Evolutionary conservation across 2,113 vertebrate species (phyloP).

Genomic region (Progne subis): DNA sequence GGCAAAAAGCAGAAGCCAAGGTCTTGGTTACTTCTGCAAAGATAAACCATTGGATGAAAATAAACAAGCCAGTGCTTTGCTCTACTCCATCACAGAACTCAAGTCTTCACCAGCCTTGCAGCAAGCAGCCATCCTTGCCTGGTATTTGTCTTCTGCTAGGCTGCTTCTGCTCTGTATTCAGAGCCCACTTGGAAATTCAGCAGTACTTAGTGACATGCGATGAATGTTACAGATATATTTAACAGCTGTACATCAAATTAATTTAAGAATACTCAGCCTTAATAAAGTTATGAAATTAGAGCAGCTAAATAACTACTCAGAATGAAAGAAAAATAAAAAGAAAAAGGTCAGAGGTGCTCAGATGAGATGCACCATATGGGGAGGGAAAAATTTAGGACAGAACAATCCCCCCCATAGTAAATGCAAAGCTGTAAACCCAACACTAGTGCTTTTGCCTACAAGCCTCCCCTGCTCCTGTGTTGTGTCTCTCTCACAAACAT

Average conservation of each 20-base stretch:
- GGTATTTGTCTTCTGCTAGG: not conserved
- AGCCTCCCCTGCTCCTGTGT: not conserved
- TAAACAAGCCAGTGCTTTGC: not conserved
- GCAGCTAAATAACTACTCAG: not conserved
- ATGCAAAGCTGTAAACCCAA: not conserved
- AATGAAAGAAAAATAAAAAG: not conserved
- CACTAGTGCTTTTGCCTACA: not conserved
- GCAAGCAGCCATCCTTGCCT: not conserved
- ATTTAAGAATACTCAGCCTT: not conserved
- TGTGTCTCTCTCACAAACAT: constrained; percentile 34
- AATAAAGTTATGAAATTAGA: not conserved
- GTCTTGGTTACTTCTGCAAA: not conserved
- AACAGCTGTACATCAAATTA: not conserved
- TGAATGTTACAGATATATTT: not conserved
- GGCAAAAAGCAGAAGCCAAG: not conserved
- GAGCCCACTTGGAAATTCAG: not conserved
- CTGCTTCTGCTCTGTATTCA: not conserved
- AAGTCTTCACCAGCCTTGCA: not conserved
- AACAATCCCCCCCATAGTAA: not conserved
- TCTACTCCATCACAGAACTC: not conserved
- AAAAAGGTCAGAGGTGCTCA: not conserved
- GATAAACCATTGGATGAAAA: not conserved
- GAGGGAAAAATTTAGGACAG: not conserved
- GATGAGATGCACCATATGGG: not conserved
- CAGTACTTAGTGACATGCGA: not conserved